phyloP scores from a whole-genome alignment of 2,797 vertebrate genomes.

The Acanthurus lineatus region DNA sequence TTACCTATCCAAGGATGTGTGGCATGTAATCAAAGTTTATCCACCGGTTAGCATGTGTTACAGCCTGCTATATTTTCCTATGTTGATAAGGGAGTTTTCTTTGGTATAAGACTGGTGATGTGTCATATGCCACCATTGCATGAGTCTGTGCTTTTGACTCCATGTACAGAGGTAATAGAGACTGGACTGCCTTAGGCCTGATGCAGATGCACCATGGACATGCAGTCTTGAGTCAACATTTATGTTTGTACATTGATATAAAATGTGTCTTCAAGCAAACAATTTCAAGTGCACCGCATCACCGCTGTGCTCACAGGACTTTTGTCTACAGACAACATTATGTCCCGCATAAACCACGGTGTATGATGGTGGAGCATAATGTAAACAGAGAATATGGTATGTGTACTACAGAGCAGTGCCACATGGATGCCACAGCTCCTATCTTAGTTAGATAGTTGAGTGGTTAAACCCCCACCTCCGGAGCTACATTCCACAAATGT shows the following conservation, averaged over 20 bases:
- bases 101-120: neutral
- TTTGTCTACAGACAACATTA: constrained; percentile 26
- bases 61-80: neutral
- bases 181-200: neutral
- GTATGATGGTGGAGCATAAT: constrained; percentile 6
- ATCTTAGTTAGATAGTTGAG: constrained; percentile 12
- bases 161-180: neutral
- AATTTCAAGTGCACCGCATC: neutral
- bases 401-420: neutral
- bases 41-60: neutral
- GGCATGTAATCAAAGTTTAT: neutral
- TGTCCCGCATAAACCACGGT: constrained; percentile 1
- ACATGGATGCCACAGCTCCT: constrained; percentile 12
- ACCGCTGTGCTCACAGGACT: neutral
- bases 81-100: neutral
- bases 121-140: neutral
- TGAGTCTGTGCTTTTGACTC: neutral
- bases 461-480: neutral
- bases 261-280: constrained; percentile 1
- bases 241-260: neutral
- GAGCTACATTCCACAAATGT: neutral
- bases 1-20: neutral
- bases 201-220: neutral
- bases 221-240: neutral
- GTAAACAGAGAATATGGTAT: constrained; percentile 6